A percentile compares a stretch with the other conserved stretches of the same genome.
Conservation (phyloP, 1,140 invertebrate genomes). For the Dendroctonus valens region DNA sequence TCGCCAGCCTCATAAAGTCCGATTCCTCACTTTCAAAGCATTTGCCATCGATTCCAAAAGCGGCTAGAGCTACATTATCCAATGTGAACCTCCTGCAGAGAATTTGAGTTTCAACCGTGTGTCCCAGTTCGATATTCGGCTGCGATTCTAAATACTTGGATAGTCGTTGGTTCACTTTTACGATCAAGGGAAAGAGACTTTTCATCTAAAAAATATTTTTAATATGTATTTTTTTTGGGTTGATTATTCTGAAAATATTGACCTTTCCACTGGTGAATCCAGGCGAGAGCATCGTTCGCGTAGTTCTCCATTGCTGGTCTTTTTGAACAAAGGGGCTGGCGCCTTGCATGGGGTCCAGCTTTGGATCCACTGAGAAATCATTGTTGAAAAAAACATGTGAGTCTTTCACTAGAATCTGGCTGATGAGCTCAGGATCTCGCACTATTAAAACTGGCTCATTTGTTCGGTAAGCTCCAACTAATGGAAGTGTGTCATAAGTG, state of each 20-base stretch:
- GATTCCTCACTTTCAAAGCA: slow-evolving; percentile 50
- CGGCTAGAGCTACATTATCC: slow-evolving; percentile 54
- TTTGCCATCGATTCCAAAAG: slow-evolving; percentile 51
- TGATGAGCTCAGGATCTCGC: slow-evolving; percentile 20
- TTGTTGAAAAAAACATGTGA: slow-evolving; percentile 22
- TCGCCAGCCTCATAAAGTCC: slow-evolving; percentile 50
- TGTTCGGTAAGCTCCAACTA: slow-evolving; percentile 13
- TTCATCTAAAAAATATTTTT: slow-evolving; percentile 38
- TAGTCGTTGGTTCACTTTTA: slow-evolving; percentile 40
- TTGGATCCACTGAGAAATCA: slow-evolving; percentile 36
- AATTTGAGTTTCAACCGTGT: slow-evolving; percentile 44
- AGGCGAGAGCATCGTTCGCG: slow-evolving; percentile 47
- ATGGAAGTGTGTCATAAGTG: slow-evolving; percentile 12
- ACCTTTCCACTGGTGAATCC: slow-evolving; percentile 51
- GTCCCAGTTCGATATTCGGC: slow-evolving; percentile 8
- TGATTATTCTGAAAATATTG: background rate
- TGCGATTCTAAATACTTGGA: slow-evolving; percentile 38
- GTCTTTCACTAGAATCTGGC: slow-evolving; percentile 21
- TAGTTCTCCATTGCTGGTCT: slow-evolving; percentile 47
- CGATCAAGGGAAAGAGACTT: slow-evolving; percentile 42
- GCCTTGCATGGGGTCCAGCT: slow-evolving; percentile 45
- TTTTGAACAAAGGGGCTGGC: slow-evolving; percentile 46
- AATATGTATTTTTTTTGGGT: no score
- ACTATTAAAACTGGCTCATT: slow-evolving; percentile 18
- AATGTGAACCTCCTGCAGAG: slow-evolving; percentile 51